phyloP scores from a whole-genome alignment of 2,113 vertebrate species.

The Fregetta grallaria region DNA sequence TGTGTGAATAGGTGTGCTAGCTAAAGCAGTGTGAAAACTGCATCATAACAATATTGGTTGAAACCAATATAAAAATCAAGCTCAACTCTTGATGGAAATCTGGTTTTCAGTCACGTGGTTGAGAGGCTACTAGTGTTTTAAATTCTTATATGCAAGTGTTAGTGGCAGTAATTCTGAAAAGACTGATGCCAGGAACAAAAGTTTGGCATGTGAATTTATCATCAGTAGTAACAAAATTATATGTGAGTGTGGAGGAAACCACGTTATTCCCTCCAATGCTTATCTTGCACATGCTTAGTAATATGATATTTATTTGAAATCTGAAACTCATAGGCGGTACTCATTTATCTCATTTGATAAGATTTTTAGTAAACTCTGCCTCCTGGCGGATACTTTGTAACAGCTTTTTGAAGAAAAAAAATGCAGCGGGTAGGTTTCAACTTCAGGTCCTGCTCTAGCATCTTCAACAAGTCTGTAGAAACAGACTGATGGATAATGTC shows the following conservation, averaged over 20 bases:
- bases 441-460: neutral
- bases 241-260: neutral
- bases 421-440: neutral
- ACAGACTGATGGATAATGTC: neutral
- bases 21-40: neutral
- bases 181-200: neutral
- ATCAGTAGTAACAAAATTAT: neutral
- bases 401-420: neutral
- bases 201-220: neutral
- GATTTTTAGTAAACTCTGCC: neutral
- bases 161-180: neutral
- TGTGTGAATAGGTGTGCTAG: neutral
- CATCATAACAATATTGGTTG: neutral
- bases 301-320: neutral
- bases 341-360: neutral
- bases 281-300: neutral
- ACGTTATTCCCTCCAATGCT: neutral
- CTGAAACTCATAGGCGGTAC: neutral
- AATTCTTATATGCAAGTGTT: neutral
- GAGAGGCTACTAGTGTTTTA: neutral
- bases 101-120: neutral
- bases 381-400: neutral
- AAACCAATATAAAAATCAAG: neutral
- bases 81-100: neutral
- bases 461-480: neutral